Conservation (phyloP, 2,797 vertebrate genomes). For the Lepilemur septentrionalis region DNA sequence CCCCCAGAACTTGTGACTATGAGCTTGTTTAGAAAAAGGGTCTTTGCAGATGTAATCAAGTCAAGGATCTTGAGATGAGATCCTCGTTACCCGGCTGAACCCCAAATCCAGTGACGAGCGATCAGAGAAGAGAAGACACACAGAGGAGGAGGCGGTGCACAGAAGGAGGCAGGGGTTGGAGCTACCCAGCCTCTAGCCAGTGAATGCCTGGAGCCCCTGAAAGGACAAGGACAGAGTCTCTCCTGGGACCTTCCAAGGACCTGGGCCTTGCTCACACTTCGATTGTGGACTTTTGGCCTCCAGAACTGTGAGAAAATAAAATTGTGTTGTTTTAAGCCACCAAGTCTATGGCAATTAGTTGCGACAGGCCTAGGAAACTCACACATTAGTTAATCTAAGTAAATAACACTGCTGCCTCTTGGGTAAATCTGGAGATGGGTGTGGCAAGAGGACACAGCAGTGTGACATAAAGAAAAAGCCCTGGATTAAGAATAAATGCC, state of each 20-base stretch:
- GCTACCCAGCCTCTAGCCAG: too few relatives aligned
- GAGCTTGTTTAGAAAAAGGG: neutral
- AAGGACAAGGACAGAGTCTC: too few relatives aligned
- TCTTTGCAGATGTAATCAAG: neutral
- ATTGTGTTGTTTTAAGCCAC: neutral
- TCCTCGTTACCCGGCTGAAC: neutral
- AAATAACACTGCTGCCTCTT: neutral
- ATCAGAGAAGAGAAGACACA: neutral
- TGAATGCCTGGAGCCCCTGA: neutral
- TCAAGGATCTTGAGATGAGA: neutral
- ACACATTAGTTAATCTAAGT: neutral
- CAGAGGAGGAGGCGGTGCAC: too few relatives aligned
- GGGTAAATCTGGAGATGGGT: neutral
- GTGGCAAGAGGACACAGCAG: neutral
- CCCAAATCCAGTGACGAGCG: neutral
- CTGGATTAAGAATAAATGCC: neutral
- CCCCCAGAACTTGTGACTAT: neutral
- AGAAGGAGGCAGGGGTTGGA: accelerated
- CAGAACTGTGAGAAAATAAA: neutral
- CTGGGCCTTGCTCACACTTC: too few relatives aligned
- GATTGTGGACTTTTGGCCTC: neutral
- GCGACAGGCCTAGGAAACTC: neutral
- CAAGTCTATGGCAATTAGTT: neutral
- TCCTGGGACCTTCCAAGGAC: neutral
- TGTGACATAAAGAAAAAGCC: neutral